phyloP scores from a whole-genome alignment of 2,797 vertebrate genomes.

The Crax fasciolata region DNA sequence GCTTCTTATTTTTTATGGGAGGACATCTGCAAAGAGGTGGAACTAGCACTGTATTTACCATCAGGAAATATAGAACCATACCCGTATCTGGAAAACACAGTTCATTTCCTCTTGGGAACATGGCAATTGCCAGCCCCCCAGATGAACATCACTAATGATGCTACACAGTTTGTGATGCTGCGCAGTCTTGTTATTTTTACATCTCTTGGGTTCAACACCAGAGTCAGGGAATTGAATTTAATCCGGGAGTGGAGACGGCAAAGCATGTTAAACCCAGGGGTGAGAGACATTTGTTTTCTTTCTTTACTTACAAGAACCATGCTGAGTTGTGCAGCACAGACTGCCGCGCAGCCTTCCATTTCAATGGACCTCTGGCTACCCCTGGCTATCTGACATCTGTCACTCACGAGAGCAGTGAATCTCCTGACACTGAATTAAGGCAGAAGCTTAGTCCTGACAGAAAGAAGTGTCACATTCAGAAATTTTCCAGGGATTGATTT shows the following conservation, averaged over 20 bases:
- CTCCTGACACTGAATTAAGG: background rate
- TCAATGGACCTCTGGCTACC: background rate
- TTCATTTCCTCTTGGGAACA: background rate
- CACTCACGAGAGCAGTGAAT: fast-evolving
- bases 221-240: background rate
- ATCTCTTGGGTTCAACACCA: background rate
- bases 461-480: background rate
- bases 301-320: background rate
- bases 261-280: background rate
- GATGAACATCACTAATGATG: background rate
- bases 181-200: background rate
- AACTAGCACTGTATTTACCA: background rate
- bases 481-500: background rate
- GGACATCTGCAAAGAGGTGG: background rate
- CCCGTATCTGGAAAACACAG: background rate
- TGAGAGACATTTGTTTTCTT: background rate
- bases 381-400: background rate
- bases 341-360: background rate
- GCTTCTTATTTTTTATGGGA: background rate
- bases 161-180: background rate
- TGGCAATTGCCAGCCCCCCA: background rate
- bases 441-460: background rate
- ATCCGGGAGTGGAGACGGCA: background rate
- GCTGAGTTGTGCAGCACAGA: fast-evolving
- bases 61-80: background rate